Conservation (phyloP, 2,888 invertebrate genomes). For the Gisinianus flammeolus region DNA sequence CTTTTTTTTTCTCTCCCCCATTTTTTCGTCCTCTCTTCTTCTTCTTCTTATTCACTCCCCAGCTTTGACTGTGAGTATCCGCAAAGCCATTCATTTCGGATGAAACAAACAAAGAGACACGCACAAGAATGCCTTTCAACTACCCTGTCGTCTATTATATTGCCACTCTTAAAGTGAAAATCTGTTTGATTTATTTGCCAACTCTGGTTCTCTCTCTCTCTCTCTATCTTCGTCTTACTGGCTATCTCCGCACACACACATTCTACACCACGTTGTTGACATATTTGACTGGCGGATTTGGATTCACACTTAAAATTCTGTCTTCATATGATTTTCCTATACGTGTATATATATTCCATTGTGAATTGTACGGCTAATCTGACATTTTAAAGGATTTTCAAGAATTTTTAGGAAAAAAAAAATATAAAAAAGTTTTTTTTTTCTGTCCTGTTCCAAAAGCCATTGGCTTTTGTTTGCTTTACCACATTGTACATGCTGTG, state of each 20-base stretch:
- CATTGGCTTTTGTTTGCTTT: no score
- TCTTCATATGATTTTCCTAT: background rate
- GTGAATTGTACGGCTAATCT: background rate
- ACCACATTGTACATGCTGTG: background rate
- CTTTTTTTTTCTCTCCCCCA: background rate
- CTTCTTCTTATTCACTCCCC: slow-evolving; percentile 10
- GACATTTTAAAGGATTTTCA: background rate
- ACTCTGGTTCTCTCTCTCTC: slow-evolving; percentile 23
- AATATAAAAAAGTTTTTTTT: no score
- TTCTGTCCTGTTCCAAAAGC: no score
- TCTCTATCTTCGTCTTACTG: slow-evolving; percentile 3
- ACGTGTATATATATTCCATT: background rate
- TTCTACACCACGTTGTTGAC: background rate
- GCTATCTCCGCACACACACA: background rate
- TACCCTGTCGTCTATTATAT: slow-evolving; percentile 38
- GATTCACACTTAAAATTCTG: slow-evolving; percentile 29
- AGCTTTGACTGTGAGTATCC: slow-evolving; percentile 13
- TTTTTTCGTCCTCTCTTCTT: background rate
- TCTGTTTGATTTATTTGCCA: slow-evolving; percentile 38
- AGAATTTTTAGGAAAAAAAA: no score
- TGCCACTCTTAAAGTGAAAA: slow-evolving; percentile 38
- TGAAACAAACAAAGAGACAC: slow-evolving; percentile 41
- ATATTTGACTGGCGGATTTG: slow-evolving; percentile 24
- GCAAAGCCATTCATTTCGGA: slow-evolving; percentile 40
- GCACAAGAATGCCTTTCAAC: slow-evolving; percentile 38